phyloP scores from a whole-genome alignment of 1,140 invertebrate genomes.

The Tribolium madens region DNA sequence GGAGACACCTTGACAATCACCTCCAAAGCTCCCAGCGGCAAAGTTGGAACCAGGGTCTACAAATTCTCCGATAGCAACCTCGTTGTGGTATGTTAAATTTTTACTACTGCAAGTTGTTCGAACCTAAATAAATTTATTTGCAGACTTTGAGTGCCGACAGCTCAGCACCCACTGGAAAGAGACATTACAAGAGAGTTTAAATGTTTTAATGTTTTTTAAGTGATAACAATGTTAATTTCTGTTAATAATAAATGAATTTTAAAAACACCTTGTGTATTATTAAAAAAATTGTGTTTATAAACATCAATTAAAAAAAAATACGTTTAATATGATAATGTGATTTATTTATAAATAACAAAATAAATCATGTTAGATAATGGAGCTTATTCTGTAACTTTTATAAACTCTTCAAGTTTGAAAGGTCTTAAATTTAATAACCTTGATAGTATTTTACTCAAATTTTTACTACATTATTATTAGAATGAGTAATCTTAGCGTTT shows the following conservation, averaged over 20 bases:
- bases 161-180: background rate
- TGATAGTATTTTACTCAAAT: too few species aligned
- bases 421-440: too few species aligned
- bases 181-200: slow-evolving; percentile 29
- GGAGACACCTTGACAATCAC: slow-evolving; percentile 68
- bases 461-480: too few species aligned
- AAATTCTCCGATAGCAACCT: slow-evolving; percentile 69
- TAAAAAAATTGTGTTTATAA: too few species aligned
- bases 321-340: too few species aligned
- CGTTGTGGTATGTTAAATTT: slow-evolving; percentile 68
- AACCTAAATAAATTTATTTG: background rate
- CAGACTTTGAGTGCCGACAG: background rate
- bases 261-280: background rate
- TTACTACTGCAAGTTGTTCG: background rate
- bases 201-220: background rate
- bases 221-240: background rate
- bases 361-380: too few species aligned
- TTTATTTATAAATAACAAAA: too few species aligned
- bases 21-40: slow-evolving; percentile 67
- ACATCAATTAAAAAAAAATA: too few species aligned
- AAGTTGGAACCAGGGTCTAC: slow-evolving; percentile 68
- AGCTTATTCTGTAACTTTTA: too few species aligned
- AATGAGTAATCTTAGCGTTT: too few species aligned
- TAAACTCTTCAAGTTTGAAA: too few species aligned
- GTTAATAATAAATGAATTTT: background rate